Evolutionary conservation across 2,797 vertebrate genomes (phyloP).

Genomic region (Cyprinella venusta): DNA sequence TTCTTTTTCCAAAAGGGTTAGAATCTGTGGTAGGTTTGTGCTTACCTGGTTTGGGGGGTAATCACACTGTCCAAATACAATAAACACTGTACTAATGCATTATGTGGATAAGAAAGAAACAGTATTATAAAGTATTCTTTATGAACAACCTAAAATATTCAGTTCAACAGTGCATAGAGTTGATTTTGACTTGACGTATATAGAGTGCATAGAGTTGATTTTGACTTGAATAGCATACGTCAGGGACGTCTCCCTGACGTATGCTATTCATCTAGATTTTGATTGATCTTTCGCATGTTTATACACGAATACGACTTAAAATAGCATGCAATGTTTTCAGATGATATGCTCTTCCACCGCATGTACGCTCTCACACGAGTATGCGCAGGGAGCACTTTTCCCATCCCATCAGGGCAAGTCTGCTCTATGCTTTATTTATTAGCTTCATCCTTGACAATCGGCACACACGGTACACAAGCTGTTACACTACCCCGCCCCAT

Average conservation of each 20-base stretch:
- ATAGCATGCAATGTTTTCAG: slow-evolving; percentile 17
- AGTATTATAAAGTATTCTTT: too few relatives aligned
- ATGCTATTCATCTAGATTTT: background rate
- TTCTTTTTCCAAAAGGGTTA: too few relatives aligned
- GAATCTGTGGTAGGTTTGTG: too few relatives aligned
- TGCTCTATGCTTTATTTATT: slow-evolving; percentile 76
- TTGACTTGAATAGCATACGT: too few relatives aligned
- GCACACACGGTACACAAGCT: slow-evolving; percentile 68
- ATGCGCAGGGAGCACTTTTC: slow-evolving; percentile 25
- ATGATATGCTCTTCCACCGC: background rate
- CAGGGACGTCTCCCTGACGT: background rate
- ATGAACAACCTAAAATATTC: background rate
- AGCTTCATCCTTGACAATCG: slow-evolving; percentile 66
- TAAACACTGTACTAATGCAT: background rate
- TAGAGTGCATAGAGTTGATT: background rate
- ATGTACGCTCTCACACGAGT: background rate
- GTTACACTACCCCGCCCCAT: slow-evolving; percentile 55
- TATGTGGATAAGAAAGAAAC: background rate
- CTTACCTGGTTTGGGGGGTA: too few relatives aligned
- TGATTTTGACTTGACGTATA: too few relatives aligned
- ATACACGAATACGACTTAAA: background rate
- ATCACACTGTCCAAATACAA: too few relatives aligned
- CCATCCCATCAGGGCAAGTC: slow-evolving; percentile 67
- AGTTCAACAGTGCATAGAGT: background rate
- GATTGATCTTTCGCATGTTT: background rate